These are phyloP conservation scores for Drosophila demipolita DNA, from an alignment of 2,888 invertebrate species.

Conservation along the genomic window DNA sequence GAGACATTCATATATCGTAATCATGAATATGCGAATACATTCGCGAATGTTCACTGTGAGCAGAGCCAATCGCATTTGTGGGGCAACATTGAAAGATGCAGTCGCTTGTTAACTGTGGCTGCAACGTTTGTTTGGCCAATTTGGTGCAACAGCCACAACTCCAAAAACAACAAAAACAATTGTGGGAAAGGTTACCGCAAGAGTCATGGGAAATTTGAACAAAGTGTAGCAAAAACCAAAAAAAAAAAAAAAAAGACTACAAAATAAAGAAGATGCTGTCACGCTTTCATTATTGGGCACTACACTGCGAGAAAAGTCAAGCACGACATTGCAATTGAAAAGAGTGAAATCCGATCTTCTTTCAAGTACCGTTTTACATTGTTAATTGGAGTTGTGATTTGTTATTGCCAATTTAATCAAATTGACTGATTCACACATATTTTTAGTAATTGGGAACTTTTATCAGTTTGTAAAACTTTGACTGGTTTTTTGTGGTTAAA, in stretches of 20 bases:
- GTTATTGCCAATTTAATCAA: neutral
- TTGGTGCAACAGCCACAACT: constrained; percentile 43
- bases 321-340: neutral
- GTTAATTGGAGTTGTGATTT: neutral
- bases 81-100: constrained; percentile 21
- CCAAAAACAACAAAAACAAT: constrained; percentile 57
- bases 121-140: constrained; percentile 52
- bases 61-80: constrained; percentile 41
- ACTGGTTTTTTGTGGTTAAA: neutral
- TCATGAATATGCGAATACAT: constrained; percentile 70
- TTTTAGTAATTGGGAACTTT: neutral
- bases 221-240: constrained; percentile 34
- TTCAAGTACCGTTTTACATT: neutral
- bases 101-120: constrained; percentile 30
- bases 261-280: constrained; percentile 1
- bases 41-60: constrained; percentile 22
- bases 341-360: neutral
- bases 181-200: constrained; percentile 74
- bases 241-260: neutral
- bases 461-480: neutral
- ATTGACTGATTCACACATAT: neutral
- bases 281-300: constrained; percentile 54
- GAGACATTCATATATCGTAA: constrained; percentile 28
- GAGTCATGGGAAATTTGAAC: constrained; percentile 71
- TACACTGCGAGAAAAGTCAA: neutral